Base-by-base conservation (phyloP, 2,888 invertebrate genomes). In the Cerceris rybyensis region DNA sequence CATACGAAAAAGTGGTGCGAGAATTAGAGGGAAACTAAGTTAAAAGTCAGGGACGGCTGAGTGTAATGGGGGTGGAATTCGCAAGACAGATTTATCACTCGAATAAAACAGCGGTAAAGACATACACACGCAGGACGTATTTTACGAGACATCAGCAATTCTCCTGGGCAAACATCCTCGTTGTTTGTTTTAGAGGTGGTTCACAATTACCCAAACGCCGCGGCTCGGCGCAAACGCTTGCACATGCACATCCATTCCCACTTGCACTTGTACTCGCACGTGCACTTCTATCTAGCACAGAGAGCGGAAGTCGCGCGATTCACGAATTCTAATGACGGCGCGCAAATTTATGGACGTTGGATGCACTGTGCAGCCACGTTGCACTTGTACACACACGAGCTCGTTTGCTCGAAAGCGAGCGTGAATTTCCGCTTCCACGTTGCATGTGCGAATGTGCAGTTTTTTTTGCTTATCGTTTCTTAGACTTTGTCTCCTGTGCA, bases 71-170 rank as follows among this genome's bases (percentile, higher is more conserved):
- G 41, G 42, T 28, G 67, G 39, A 16, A 42, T 43, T n/a, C n/a
- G 46, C 7, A 11, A 28, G 13, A 13, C 49, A 64, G 64, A 76
- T 74, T 74, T 74, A 76, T 76, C 74, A 55, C 41, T 16, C 43
- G 70, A 67, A 71, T 64, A 71, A 72, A 76, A 57, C 64, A 55
- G 16, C 42, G 68, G 49, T 49, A 68, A 54, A 68, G 71, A 52
- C 42, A 28, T 28, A 28, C 28, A 28, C 28, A 17, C 9, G 9
- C 14, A 39, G 14, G 46, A 50, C 52, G 70, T 75, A 74, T 78
- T 78, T 70, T 59, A 73, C 70, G 78, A 70, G 82, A 70, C 81
- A 78, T 81, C 70, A 63, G 70, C 81, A 73, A 82, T 78, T 78
- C 78, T 72, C 75, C 60, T 54, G 68, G 49, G 81, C 81, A 81